Evolutionary conservation across 2,113 vertebrate genomes (phyloP), one percentile per base, ranked within the genome.

Genomic region (Saguinus imperator): DNA sequence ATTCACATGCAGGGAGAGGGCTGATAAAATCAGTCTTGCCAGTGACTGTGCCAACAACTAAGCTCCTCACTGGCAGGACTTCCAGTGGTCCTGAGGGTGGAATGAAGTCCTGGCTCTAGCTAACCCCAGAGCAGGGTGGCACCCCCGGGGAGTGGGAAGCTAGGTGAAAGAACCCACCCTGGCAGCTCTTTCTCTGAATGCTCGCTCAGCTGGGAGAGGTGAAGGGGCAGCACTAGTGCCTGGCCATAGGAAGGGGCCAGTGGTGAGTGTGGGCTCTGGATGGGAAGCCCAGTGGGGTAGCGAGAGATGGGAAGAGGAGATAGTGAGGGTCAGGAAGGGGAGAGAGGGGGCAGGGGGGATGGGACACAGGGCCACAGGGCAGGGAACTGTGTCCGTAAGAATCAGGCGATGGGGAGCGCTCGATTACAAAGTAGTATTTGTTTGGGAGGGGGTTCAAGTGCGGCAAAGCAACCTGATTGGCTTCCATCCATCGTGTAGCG

Each of bases 401-500:
- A 97, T 98, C 98, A 98, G 98, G 97, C 97, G 95, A 97, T 98
- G 97, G 97, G 97, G 98, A 98, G 96, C 97, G 94, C 96, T 98
- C 97, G 97, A 98, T 98, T 98, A 98, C 97, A 98, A 97, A 98
- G 98, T 97, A 98, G 97, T 98, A 98, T 98, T 98, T 98, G 98
- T 97, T 97, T 95, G 92, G 97, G 97, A 95, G 92, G 97, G 98
- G 98, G 97, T 97, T 98, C 98, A 99, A 99, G 99, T 99, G 98
- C 98, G 98, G 99, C 98, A 99, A 99, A 99, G 99, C 99, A 99
- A 99, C 99, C 99, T 99, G 99, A 99, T 99, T 99, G 99, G 99
- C 99, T 99, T 99, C 99, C 99, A 99, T 99, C 99, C 99, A 99
- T 99, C 99, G 98, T 98, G 99, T 99, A 99, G 99, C 99, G 99